Base-by-base conservation (phyloP, 1,140 invertebrate species). In the Lordiphosa clarofinis region DNA sequence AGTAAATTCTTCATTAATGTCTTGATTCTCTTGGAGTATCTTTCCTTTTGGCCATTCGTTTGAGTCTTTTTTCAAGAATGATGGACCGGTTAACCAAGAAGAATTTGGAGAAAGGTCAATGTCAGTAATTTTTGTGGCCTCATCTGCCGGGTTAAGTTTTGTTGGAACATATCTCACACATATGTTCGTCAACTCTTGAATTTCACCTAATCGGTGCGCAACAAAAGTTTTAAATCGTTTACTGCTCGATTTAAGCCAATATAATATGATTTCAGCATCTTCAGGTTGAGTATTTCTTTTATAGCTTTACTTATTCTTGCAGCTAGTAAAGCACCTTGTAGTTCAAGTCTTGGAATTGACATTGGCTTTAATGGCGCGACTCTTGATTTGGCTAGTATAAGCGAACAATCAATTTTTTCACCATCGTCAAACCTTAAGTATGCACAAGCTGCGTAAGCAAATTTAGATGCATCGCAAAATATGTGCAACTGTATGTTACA, bases 141-240 rank as follows among this genome's bases (percentile, higher is more conserved):
- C 15, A 15, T 79, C 78, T 7, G 82, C 78, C 7, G 67, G 56
- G 6, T 28, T 28, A 5, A 28, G 6, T 28, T 28, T 28, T 6
- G 24, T 6, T 6, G 24, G 24, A 6, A 52, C 69, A 40, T 73
- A 62, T 21, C 55, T 40, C 73, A 82, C 67, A 4, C n/a, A 19
- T 21, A 50, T n/a, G 9, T 55, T 49, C 10, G 78, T 76, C 4
- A 71, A 12, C 11, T 76, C 75, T 36, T 75, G 62, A 2, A 87
- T 71, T 52, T 87, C 71, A 0, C 54, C 67, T 2, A 86, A 7
- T 0, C 81, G 49, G 36, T 86, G 73, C 3, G 73, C 53, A 7
- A 76, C 65, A 44, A 65, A 86, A 1, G 42, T 40, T 55, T 78
- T 63, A 36, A 56, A 67, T 28, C 24, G 5, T 7, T 28, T 28